Base-by-base conservation (phyloP, 1,140 invertebrate species). In the Vanessa tameamea region DNA sequence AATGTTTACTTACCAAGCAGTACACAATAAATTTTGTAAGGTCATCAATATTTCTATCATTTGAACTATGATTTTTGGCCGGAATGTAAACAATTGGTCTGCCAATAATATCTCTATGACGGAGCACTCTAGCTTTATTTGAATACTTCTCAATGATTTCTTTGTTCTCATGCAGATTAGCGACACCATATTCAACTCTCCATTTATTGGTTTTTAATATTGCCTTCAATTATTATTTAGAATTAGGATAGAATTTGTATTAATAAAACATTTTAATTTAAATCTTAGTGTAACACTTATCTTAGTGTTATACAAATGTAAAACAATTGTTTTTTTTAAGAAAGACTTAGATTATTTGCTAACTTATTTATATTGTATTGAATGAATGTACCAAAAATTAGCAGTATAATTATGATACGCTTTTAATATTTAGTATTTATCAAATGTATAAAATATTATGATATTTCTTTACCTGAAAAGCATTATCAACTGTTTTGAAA, bases 151-250 rank as follows among this genome's bases (percentile, higher is more conserved):
- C 94, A 75, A 96, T 93, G 48, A 94, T 88, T 75, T 95, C 94
- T 79, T 95, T 93, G 20, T 95, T 94, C 72, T 92, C 86, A 53
- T 87, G 92, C 53, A 96, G 84, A 3, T 89, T 82, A 26, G 90
- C 87, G 12, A 96, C 95, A 72, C 95, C 95, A 93, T 96, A 96
- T 76, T 96, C 95, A 57, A 93, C 93, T 75, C 95, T 93, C 96
- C 96, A 96, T 88, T 96, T 96, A 86, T 96, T 96, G 63, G 95
- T 96, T 93, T 96, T 96, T 55, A 96, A 84, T 78, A 96, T 94
- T 67, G 95, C 95, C 95, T 96, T 73, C 47, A 93, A 92, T 11
- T 55, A 69, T 43, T n/a, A 69, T 43, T 43, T 9, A 43, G 3
- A 43, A 43, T 43, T 43, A 43, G 9, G 8, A 43, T 43, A 9